A percentile compares a stretch with the other conserved stretches of the same genome.
Evolutionary conservation across 2,888 invertebrate species (phyloP).

Genomic region (Corbicula japonica): DNA sequence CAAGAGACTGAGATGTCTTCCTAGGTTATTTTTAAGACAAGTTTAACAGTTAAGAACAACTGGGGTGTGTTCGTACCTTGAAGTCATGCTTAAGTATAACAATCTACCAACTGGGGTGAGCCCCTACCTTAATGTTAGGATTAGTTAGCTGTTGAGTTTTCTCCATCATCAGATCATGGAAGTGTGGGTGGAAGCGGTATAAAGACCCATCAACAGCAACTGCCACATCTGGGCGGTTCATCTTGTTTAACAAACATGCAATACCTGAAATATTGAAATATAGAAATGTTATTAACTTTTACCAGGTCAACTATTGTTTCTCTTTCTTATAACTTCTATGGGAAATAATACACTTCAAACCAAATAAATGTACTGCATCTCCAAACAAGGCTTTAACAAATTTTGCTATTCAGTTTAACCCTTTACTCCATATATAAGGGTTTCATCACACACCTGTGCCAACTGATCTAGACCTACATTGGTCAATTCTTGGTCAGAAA

Average conservation of each 20-base stretch:
- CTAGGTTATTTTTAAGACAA: background rate
- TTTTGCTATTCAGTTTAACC: no score
- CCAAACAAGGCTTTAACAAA: no score
- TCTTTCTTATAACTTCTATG: no score
- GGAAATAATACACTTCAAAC: no score
- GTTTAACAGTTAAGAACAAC: background rate
- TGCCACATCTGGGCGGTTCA: conserved; percentile 94
- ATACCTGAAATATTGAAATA: conserved; percentile 84
- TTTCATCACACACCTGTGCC: no score
- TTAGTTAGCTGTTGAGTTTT: conserved; percentile 92
- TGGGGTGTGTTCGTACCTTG: background rate
- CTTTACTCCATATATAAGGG: no score
- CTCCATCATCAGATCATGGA: conserved; percentile 96
- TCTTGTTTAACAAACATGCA: conserved; percentile 95
- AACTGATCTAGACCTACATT: no score
- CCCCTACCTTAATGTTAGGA: conserved; percentile 91
- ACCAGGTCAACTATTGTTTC: no score
- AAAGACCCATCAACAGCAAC: conserved; percentile 99
- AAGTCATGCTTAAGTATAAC: background rate
- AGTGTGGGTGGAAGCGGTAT: conserved; percentile 98
- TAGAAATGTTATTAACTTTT: background rate
- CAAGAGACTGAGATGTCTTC: background rate
- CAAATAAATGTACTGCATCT: no score
- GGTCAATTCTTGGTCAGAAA: no score
- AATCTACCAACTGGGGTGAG: conserved; percentile 20